Evolutionary conservation across 2,797 vertebrate species (phyloP).

Genomic region (Dendrocincla tyrannina): DNA sequence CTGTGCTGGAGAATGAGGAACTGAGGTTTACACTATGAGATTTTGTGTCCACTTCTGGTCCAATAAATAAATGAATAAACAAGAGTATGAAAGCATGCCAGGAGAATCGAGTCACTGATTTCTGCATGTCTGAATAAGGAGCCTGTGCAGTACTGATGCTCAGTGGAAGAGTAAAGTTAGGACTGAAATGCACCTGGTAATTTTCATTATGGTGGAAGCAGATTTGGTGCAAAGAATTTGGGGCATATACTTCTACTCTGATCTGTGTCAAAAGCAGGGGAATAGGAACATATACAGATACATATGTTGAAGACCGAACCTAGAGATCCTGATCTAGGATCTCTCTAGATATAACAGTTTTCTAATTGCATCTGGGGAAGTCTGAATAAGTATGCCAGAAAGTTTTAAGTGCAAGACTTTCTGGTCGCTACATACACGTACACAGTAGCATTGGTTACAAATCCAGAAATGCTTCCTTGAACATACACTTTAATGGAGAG

Average conservation of each 20-base stretch:
- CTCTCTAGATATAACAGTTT: background rate
- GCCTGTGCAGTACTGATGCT: background rate
- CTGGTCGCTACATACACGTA: background rate
- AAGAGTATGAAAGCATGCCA: background rate
- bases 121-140: background rate
- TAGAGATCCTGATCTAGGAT: background rate
- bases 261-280: background rate
- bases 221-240: background rate
- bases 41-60: background rate
- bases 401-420: background rate
- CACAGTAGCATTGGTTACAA: background rate
- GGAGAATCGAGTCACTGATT: background rate
- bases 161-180: background rate
- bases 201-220: background rate
- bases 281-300: background rate
- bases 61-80: background rate
- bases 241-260: background rate
- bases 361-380: background rate
- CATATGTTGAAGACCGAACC: background rate
- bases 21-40: background rate
- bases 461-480: background rate
- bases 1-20: background rate
- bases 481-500: fast-evolving
- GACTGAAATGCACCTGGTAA: background rate
- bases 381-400: background rate